These are phyloP conservation scores for Rotaria sp. DNA, from an alignment of 2,888 invertebrate species.

Conservation along the genomic window DNA sequence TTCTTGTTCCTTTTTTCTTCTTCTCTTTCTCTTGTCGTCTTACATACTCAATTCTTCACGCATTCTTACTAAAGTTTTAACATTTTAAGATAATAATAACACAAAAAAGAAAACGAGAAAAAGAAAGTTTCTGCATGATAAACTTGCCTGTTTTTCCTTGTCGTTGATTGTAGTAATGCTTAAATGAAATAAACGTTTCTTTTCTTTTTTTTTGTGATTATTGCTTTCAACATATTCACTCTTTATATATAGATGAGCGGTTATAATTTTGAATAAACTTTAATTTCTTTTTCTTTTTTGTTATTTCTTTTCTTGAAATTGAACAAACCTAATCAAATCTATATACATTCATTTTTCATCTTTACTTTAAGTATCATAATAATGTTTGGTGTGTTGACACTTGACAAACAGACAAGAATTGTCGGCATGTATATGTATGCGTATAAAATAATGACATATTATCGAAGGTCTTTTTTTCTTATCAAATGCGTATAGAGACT, in stretches of 20 bases:
- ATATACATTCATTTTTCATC: not conserved
- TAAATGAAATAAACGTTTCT: not conserved
- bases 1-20: not conserved
- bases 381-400: not conserved
- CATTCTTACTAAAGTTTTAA: slow-evolving; percentile 4
- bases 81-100: slow-evolving; percentile 10
- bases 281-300: not conserved
- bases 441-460: not conserved
- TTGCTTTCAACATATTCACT: not conserved
- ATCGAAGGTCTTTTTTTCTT: not conserved
- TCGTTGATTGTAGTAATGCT: not conserved
- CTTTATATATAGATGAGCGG: not conserved
- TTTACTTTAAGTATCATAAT: not conserved
- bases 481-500: not conserved
- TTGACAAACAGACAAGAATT: not conserved
- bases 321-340: not conserved
- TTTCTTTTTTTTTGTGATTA: not conserved
- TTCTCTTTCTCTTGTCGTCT: not conserved
- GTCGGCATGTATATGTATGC: not conserved
- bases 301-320: not conserved
- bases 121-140: slow-evolving; percentile 5
- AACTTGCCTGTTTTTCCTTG: not conserved
- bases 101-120: not conserved
- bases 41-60: slow-evolving; percentile 4
- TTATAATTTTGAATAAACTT: not conserved